These are phyloP conservation scores for Agriopis aurantiaria DNA, from an alignment of 2,888 invertebrate species.

Conservation along the genomic window DNA sequence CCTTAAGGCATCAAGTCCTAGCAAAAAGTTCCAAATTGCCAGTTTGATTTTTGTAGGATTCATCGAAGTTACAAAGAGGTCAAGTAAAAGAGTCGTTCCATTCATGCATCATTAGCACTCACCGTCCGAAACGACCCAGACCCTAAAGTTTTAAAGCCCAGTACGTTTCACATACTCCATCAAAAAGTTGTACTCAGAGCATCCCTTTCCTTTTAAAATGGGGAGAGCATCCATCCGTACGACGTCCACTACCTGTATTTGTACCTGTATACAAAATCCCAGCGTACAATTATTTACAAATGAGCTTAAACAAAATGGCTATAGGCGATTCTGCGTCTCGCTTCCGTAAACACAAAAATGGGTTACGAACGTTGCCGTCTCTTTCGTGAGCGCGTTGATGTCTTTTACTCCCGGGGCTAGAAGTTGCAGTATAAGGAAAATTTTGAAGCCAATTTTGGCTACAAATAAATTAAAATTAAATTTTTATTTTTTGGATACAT, in stretches of 20 bases:
- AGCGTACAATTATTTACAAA: conserved; percentile 69
- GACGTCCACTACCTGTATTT: conserved; percentile 73
- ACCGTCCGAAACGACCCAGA: conserved; percentile 71
- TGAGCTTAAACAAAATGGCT: conserved; percentile 71
- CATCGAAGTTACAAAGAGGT: conserved; percentile 24
- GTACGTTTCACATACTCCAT: conserved; percentile 57
- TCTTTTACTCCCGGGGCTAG: conserved; percentile 75
- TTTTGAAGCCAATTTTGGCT: conserved; percentile 34
- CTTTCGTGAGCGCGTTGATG: conserved; percentile 77
- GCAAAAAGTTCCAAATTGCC: conserved; percentile 24
- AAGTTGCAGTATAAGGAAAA: conserved; percentile 59
- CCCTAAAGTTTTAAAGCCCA: conserved; percentile 65
- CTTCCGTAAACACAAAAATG: conserved; percentile 64
- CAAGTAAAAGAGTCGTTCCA: conserved; percentile 63
- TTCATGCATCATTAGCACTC: conserved; percentile 78
- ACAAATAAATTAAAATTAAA: neutral
- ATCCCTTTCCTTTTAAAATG: conserved; percentile 72
- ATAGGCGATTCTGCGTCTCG: conserved; percentile 67
- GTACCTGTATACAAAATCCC: conserved; percentile 79
- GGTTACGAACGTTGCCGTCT: conserved; percentile 57
- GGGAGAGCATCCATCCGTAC: conserved; percentile 82
- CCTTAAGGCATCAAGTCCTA: conserved; percentile 11
- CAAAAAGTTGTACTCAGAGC: conserved; percentile 67
- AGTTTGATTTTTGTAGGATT: conserved; percentile 7
- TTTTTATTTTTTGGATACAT: too few relatives aligned